Conservation (phyloP, 2,113 vertebrate genomes). For the Scalopus aquaticus region DNA sequence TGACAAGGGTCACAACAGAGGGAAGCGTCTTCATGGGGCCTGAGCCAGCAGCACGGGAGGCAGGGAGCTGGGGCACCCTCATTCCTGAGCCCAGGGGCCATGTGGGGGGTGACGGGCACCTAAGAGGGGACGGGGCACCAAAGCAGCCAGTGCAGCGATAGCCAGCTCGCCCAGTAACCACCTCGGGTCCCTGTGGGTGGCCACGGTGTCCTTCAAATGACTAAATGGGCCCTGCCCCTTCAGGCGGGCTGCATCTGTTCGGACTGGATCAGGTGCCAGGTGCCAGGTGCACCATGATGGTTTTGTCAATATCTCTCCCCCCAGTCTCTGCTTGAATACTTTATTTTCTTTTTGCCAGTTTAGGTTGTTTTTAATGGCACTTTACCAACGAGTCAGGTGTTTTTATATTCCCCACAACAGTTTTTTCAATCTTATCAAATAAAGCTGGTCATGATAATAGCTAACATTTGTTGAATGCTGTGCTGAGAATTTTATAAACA, state of each 20-base stretch:
- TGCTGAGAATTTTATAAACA: slow-evolving; percentile 18
- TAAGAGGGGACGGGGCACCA: not conserved
- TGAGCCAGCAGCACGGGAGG: not conserved
- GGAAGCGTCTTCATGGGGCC: not conserved
- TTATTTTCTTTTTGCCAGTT: not conserved
- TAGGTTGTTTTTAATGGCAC: slow-evolving; percentile 1
- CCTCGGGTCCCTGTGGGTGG: fast-evolving
- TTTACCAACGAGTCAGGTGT: slow-evolving; percentile 14
- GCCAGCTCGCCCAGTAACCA: not conserved
- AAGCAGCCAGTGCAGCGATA: not conserved
- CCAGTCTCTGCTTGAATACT: not conserved
- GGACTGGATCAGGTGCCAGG: not conserved
- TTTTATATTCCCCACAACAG: slow-evolving; percentile 20
- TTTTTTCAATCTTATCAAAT: slow-evolving; percentile 34
- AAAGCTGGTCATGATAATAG: slow-evolving; percentile 40
- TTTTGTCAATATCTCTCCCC: not conserved
- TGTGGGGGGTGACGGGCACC: too few species aligned
- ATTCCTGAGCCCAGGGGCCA: not conserved
- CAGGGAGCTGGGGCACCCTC: not conserved
- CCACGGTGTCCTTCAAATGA: not conserved
- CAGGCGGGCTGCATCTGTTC: not conserved
- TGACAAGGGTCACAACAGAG: not conserved
- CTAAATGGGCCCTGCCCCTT: not conserved
- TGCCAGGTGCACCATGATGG: not conserved
- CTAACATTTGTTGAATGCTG: slow-evolving; percentile 11